Evolutionary conservation across 2,797 vertebrate species (phyloP).

Genomic region (Champsocephalus gunnari): DNA sequence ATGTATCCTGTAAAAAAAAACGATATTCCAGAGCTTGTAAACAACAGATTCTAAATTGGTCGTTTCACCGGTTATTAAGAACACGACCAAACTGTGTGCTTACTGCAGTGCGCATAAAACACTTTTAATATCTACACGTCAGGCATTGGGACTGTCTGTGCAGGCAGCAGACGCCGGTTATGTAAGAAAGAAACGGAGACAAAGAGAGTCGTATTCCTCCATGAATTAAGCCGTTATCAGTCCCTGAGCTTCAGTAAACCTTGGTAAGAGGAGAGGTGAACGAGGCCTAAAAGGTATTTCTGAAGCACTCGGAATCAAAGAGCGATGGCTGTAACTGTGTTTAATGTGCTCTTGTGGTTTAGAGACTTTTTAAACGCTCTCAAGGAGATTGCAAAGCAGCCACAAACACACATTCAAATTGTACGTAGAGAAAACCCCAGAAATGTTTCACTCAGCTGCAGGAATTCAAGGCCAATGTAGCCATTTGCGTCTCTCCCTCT

Average conservation of each 20-base stretch:
- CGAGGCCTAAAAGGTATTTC: constrained; percentile 57
- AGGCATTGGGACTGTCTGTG: constrained; percentile 7
- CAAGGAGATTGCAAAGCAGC: constrained; percentile 11
- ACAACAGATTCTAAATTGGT: constrained; percentile 43
- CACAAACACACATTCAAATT: constrained; percentile 20
- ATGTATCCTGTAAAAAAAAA: constrained; percentile 30
- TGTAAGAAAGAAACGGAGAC: constrained; percentile 36
- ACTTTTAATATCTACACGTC: constrained; percentile 10
- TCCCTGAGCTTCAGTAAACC: constrained; percentile 48
- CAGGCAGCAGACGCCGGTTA: constrained; percentile 32
- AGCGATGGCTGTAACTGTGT: constrained; percentile 22
- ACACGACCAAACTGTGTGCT: constrained; percentile 8
- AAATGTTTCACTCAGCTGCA: constrained; percentile 29
- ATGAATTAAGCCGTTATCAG: constrained; percentile 58
- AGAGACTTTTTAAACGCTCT: constrained; percentile 39
- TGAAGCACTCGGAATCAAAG: constrained; percentile 47
- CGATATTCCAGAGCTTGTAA: constrained; percentile 40
- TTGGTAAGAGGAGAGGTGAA: constrained; percentile 47
- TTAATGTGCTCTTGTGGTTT: constrained; percentile 45
- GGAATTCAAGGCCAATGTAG: constrained; percentile 28
- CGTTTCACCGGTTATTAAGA: constrained; percentile 31
- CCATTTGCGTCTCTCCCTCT: constrained; percentile 25
- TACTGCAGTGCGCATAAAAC: constrained; percentile 12
- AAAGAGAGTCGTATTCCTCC: constrained; percentile 47
- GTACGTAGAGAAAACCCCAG: constrained; percentile 12